A percentile compares a stretch with the other conserved stretches of the same genome.
phyloP scores from a whole-genome alignment of 2,797 vertebrate species.

The Masticophis lateralis region DNA sequence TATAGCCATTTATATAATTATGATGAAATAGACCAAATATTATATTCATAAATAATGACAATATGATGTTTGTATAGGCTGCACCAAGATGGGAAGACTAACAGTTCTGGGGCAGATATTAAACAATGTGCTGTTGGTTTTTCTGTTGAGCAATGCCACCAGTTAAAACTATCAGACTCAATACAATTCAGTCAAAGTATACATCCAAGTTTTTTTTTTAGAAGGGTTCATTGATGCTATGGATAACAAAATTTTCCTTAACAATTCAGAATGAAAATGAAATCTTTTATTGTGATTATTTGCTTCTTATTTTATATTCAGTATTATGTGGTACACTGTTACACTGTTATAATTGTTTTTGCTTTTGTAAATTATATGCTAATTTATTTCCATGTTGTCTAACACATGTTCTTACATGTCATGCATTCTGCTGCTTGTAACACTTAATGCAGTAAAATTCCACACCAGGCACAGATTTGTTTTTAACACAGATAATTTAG shows the following conservation, averaged over 20 bases:
- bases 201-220: slow-evolving; percentile 62
- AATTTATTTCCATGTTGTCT: slow-evolving; percentile 98
- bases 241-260: slow-evolving; percentile 89
- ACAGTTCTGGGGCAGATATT: slow-evolving; percentile 58
- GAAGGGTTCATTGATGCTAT: slow-evolving; percentile 87
- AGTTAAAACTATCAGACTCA: slow-evolving; percentile 51
- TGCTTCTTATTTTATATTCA: slow-evolving; percentile 97
- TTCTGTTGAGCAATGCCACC: slow-evolving; percentile 67
- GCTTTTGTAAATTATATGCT: slow-evolving; percentile 99
- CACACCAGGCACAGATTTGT: slow-evolving; percentile 80
- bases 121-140: slow-evolving; percentile 63
- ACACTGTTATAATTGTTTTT: slow-evolving; percentile 82
- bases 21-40: slow-evolving; percentile 61
- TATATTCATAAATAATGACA: slow-evolving; percentile 61
- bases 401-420: slow-evolving; percentile 83
- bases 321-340: slow-evolving; percentile 99
- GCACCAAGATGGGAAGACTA: slow-evolving; percentile 42
- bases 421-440: slow-evolving; percentile 89
- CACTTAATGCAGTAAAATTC: slow-evolving; percentile 87
- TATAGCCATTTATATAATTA: slow-evolving; percentile 75
- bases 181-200: slow-evolving; percentile 58
- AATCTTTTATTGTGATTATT: slow-evolving; percentile 89
- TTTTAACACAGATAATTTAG: slow-evolving; percentile 85
- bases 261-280: slow-evolving; percentile 85
- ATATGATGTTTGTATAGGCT: slow-evolving; percentile 52